Base-by-base conservation (phyloP, 1,140 invertebrate genomes). In the Papilio polytes region DNA sequence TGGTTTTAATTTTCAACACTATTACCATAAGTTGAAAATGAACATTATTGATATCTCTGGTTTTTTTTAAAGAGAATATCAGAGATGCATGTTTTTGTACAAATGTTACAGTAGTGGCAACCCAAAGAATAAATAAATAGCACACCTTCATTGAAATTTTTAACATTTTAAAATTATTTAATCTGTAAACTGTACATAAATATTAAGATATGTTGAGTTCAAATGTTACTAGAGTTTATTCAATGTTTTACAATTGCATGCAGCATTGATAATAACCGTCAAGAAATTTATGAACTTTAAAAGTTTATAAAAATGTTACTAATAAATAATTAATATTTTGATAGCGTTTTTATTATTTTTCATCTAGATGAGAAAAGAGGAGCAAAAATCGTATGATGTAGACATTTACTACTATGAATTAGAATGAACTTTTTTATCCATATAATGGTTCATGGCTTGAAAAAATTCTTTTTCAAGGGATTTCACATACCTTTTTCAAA, bases 241-340 rank as follows among this genome's bases (percentile, higher is more conserved):
- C 22, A 70, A 70, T 70, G 26, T 70, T 3, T 70, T 70, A 31
- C 12, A 70, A 15, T 12, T 63, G 53, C 63, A 31, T 70, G 63
- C 63, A 70, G 22, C 59, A 63, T 63, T 63, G 59, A 63, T 20
- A 63, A 63, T 63, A 63, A 41, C 3, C 7, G 22, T 63, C 56
- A 66, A 78, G 74, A 82, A 81, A 84, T 80, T 84, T 89, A 80
- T 83, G 80, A 81, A 82, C 84, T 85, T 86, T 81, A 81, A 82
- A 86, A 87, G 84, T 87, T 89, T 87, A 87, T 86, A 82, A 87
- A 87, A 82, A 80, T 91, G 89, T 90, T 92, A 85, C 88, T 78
- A 90, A 88, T 91, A 90, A 91, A 91, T 86, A 79, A 86, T 87
- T 31, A 70, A 31, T 70, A 70, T 31, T 70, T 70, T 41, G 36